phyloP scores from a whole-genome alignment of 2,888 invertebrate species.

The Andrena camellia region DNA sequence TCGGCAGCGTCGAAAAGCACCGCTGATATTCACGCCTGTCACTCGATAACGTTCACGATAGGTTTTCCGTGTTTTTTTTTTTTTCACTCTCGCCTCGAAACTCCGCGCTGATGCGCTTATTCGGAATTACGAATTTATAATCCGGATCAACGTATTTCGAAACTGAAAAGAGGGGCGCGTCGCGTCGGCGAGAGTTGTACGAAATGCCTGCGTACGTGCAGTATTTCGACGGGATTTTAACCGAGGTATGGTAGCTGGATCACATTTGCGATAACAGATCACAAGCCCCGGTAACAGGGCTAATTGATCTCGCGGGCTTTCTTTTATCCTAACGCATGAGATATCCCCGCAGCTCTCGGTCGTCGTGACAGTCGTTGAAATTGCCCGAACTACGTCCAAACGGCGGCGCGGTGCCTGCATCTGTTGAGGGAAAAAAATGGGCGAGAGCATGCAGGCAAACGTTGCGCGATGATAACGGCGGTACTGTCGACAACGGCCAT shows the following conservation, averaged over 20 bases:
- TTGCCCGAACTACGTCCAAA: constrained; percentile 4
- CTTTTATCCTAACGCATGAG: neutral
- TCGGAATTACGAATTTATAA: constrained; percentile 67
- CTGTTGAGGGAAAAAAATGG: constrained; percentile 24
- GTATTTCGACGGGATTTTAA: constrained; percentile 36
- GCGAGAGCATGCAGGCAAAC: constrained; percentile 38
- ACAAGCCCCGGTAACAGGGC: neutral
- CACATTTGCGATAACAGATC: constrained; percentile 3
- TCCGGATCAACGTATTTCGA: constrained; percentile 60
- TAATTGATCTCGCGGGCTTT: neutral
- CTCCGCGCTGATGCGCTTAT: constrained; percentile 63
- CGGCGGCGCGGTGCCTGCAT: constrained; percentile 15
- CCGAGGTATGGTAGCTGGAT: neutral
- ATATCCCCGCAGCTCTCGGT: neutral
- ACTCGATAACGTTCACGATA: constrained; percentile 61
- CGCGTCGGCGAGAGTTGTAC: constrained; percentile 22
- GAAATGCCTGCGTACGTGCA: neutral
- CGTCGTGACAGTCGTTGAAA: neutral
- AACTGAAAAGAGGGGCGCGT: constrained; percentile 28
- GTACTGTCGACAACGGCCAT: constrained; percentile 39
- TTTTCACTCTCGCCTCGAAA: constrained; percentile 34
- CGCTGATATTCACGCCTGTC: constrained; percentile 45
- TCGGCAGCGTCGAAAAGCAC: constrained; percentile 24
- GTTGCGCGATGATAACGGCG: constrained; percentile 17
- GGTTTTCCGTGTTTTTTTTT: constrained; percentile 55